phyloP scores from a whole-genome alignment of 2,113 vertebrate genomes.

The Centropus bengalensis region DNA sequence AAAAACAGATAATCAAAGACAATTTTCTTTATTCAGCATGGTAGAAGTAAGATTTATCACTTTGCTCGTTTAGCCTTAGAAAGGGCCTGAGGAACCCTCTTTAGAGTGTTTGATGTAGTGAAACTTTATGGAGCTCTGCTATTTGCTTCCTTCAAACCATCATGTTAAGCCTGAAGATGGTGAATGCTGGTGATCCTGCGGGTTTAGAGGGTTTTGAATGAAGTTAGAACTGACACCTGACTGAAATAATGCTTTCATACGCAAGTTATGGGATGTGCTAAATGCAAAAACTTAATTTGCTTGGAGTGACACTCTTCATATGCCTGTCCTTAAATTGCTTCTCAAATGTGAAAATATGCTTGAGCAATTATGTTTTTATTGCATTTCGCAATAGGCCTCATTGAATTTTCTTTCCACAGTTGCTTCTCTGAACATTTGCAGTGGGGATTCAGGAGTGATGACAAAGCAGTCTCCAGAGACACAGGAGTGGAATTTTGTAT shows the following conservation, averaged over 20 bases:
- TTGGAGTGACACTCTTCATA: neutral
- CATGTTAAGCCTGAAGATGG: neutral
- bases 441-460: neutral
- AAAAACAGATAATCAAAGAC: neutral
- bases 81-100: neutral
- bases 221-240: neutral
- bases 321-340: neutral
- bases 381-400: neutral
- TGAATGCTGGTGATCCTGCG: neutral
- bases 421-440: neutral
- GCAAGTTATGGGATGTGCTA: neutral
- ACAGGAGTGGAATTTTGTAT: neutral
- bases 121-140: neutral
- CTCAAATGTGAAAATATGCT: neutral
- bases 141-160: neutral
- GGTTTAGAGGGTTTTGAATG: neutral
- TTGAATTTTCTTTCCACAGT: constrained; percentile 42
- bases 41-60: neutral
- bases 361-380: neutral
- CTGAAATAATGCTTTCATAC: neutral
- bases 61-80: neutral
- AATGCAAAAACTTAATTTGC: neutral
- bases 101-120: neutral
- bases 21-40: neutral
- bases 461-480: neutral